Evolutionary conservation across 2,888 invertebrate species (phyloP), one percentile per base, ranked within the genome.

Genomic region (Drosophila lutescens): DNA sequence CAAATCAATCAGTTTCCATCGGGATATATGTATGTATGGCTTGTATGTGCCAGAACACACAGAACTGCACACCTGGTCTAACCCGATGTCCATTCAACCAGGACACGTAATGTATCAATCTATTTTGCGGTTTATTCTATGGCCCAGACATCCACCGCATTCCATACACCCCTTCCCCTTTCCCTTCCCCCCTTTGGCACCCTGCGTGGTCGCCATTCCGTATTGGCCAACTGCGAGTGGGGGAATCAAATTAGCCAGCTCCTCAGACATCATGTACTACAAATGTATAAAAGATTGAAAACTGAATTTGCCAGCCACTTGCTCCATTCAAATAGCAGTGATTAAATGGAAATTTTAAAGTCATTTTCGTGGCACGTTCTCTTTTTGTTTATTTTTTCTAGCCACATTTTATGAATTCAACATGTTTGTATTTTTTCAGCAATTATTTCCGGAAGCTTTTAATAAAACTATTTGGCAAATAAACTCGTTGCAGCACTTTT

Each of bases 101-200:
- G 76, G 66, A 82, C 77, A 88, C 76, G 88, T 83, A 85, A 88
- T 85, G 85, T 84, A 88, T 85, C 85, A 85, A 88, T 85, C 79
- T 70, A 80, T 77, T 85, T 76, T 88, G 85, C 76, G 88, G 88
- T 68, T 80, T 80, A 67, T 69, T 74, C 54, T 51, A 44, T 66
- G 54, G 46, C 32, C 51, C 65, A 53, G 65, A 66, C 44, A 38
- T 20, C 41, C 49, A 40, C 30, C 17, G 44, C 46, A 34, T 32
- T 13, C 44, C 55, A 13, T 20, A 10, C 2, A 30, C 12, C 30
- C 20, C 20, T 4, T 20, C 30, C 20, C 20, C 20, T 20, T 2
- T 20, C 20, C 7, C 9, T 8, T 9, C 7, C 1, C 32, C 32
- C 12, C 10, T 34, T 12, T 12, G 12, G 12, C 12, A 34, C 5